These are phyloP conservation scores for Gulo gulo DNA, from an alignment of 2,113 vertebrate genomes.

Conservation along the genomic window DNA sequence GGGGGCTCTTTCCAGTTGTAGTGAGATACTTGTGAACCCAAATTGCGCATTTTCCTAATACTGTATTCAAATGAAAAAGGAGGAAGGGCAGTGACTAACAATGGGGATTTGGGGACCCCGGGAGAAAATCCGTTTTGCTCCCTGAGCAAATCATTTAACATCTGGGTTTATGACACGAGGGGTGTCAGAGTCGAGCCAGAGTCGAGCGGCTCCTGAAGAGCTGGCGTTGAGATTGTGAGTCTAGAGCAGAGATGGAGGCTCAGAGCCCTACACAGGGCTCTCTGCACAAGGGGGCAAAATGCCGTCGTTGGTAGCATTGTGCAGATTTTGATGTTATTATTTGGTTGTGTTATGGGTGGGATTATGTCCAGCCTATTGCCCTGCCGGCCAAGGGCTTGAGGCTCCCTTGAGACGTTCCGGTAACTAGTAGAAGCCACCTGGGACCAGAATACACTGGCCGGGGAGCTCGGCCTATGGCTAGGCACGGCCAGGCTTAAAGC, in stretches of 20 bases:
- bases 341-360: too few relatives aligned
- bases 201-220: neutral
- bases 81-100: neutral
- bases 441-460: neutral
- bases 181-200: neutral
- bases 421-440: neutral
- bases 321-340: too few relatives aligned
- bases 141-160: neutral
- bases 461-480: neutral
- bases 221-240: neutral
- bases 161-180: neutral
- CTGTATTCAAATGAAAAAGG: neutral
- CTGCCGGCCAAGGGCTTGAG: neutral
- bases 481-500: neutral
- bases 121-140: neutral
- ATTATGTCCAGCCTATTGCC: neutral
- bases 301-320: fast-evolving
- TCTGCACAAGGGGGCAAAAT: neutral
- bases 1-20: neutral
- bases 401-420: neutral
- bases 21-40: neutral
- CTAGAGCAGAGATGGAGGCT: neutral
- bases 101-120: neutral
- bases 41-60: neutral
- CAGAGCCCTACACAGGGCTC: neutral